Evolutionary conservation across 2,888 invertebrate species (phyloP).

Genomic region (Cyclophora punctaria): DNA sequence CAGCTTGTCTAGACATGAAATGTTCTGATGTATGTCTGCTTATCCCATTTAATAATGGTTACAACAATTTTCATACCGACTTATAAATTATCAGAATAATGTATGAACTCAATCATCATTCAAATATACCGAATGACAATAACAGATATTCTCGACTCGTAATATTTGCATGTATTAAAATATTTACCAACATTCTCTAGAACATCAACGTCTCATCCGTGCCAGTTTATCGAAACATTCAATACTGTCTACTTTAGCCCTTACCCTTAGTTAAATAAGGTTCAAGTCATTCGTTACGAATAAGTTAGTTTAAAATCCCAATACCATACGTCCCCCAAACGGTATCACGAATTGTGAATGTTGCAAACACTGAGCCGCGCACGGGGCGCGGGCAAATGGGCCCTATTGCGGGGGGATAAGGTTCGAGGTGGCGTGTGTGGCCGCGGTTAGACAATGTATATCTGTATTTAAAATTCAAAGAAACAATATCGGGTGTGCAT

Average conservation of each 20-base stretch:
- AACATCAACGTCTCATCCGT: constrained; percentile 20
- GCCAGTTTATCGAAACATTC: constrained; percentile 14
- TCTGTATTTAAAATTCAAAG: constrained; percentile 65
- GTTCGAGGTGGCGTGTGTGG: constrained; percentile 24
- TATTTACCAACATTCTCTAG: constrained; percentile 37
- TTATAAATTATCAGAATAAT: too few species aligned
- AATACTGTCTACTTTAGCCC: constrained; percentile 10
- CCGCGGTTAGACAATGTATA: constrained; percentile 17
- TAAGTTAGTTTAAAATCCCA: constrained; percentile 34
- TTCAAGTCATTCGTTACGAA: constrained; percentile 6
- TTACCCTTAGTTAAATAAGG: constrained; percentile 14
- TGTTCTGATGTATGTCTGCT: too few species aligned
- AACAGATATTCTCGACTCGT: constrained; percentile 35
- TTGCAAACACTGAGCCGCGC: constrained; percentile 15
- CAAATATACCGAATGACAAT: constrained; percentile 33
- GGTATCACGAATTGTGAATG: constrained; percentile 32
- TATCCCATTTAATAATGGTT: too few species aligned
- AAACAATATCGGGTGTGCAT: constrained; percentile 69
- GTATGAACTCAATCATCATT: constrained; percentile 15
- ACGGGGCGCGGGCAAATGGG: constrained; percentile 26
- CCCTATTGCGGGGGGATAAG: constrained; percentile 27
- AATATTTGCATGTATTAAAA: constrained; percentile 43
- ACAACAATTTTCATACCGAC: too few species aligned
- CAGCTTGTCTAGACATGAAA: too few species aligned
- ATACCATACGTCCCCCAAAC: constrained; percentile 40